phyloP scores from a whole-genome alignment of 2,113 vertebrate genomes.

The Manacus vitellinus region DNA sequence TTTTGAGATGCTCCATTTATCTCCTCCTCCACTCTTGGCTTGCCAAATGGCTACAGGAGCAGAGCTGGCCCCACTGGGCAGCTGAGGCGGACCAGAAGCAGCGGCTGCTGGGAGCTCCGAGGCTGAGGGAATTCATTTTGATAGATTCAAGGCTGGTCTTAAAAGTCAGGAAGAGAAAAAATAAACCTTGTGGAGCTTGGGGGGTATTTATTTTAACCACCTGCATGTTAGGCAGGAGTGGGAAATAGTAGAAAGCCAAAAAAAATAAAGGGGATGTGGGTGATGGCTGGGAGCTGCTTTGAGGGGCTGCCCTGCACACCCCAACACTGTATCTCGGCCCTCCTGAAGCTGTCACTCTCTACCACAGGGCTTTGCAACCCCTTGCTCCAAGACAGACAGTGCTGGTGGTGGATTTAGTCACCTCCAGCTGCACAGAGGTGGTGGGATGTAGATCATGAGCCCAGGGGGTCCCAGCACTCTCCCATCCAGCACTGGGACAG shows the following conservation, averaged over 20 bases:
- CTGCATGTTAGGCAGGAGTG: neutral
- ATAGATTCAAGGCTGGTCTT: neutral
- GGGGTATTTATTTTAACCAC: neutral
- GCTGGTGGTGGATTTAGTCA: neutral
- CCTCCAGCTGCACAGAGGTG: neutral
- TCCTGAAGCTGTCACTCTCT: neutral
- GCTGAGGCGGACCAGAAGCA: neutral
- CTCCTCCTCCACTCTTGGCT: conserved; percentile 18
- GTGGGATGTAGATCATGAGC: neutral
- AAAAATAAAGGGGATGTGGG: neutral
- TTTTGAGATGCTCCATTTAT: conserved; percentile 2
- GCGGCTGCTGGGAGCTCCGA: neutral
- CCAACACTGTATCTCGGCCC: rapidly evolving
- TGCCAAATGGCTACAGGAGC: conserved; percentile 3
- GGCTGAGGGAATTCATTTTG: neutral
- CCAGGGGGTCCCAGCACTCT: neutral
- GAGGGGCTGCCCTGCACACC: neutral
- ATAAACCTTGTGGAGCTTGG: neutral
- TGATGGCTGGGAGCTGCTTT: neutral
- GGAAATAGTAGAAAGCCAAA: neutral
- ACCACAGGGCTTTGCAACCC: neutral
- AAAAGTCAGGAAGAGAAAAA: conserved; percentile 14
- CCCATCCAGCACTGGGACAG: neutral
- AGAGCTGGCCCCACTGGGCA: neutral
- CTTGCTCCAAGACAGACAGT: rapidly evolving